Base-by-base conservation (phyloP, 2,888 invertebrate genomes). In the Drosophila vallismaia region DNA sequence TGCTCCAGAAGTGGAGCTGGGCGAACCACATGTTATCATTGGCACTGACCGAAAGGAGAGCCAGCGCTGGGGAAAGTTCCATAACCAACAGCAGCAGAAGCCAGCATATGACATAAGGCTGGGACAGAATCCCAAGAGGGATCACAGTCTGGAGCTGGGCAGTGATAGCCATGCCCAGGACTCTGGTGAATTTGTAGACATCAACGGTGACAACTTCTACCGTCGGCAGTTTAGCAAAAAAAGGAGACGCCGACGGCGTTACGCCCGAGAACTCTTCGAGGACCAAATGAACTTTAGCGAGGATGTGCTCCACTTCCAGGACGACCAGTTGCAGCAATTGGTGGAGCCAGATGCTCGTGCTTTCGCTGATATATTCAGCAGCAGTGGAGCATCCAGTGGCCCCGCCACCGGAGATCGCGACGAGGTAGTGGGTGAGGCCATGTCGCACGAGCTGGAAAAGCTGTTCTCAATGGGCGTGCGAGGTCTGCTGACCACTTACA, bases 381-480 rank as follows among this genome's bases (percentile, higher is more conserved):
- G 76, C 0, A 68, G 50, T 19, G 60, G 50, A 3, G 33, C 55
- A 3, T 53, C 48, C 8, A 58, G 57, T 45, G 6, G 45, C 2
- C 63, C 45, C 6, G 14, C 12, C 36, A 55, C 51, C 14, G 75
- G 75, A 12, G 86, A 84, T 42, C 79, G 93, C 0, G 93, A 93
- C 10, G 93, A 94, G 54, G 69, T 76, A n/a, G 92, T 93, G 38
- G 91, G 94, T 59, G 94, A 94, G 55, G 94, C 95, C 76, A 93
- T 96, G 73, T 94, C 95, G 0, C 93, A 94, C 51, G 96, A 97
- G 92, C 95, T 97, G 94, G 97, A 97, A 88, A 96, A 96, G 77
- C 94, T 96, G 46, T 97, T 97, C 83, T 93, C 96, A 0, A 94
- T 95, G 90, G 96, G 96, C n/a, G 95, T 96, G 46, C 93, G 96